These are phyloP conservation scores for Lasioglossum baleicum DNA, from an alignment of 1,140 invertebrate genomes.

Conservation along the genomic window DNA sequence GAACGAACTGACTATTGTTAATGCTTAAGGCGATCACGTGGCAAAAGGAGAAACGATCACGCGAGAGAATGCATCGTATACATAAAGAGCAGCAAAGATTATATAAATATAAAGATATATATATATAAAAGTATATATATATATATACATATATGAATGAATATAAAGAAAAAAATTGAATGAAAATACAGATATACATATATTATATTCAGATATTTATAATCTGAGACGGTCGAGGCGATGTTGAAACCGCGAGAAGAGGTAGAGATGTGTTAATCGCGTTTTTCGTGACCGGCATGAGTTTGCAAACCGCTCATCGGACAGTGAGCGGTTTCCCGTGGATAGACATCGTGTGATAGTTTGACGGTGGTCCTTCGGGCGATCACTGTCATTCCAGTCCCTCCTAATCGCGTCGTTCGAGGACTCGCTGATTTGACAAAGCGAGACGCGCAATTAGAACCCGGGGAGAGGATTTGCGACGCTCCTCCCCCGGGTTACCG, in stretches of 20 bases:
- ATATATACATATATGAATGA: too few species aligned
- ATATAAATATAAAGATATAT: constrained; percentile 41
- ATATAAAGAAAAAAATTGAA: too few species aligned
- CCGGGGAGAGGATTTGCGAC: background rate
- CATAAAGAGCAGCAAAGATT: constrained; percentile 23
- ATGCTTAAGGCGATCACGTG: constrained; percentile 2
- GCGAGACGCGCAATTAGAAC: background rate
- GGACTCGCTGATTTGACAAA: background rate
- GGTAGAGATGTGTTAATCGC: constrained; percentile 5
- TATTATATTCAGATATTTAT: constrained; percentile 63
- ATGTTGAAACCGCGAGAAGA: background rate
- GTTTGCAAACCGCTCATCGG: background rate
- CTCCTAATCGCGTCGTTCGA: background rate
- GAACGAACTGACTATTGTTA: constrained; percentile 31
- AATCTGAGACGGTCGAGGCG: constrained; percentile 35
- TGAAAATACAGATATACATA: constrained; percentile 38
- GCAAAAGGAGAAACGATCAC: constrained; percentile 6
- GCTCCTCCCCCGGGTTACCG: background rate
- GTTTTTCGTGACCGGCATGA: constrained; percentile 9
- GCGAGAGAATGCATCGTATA: constrained; percentile 21
- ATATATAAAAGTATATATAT: constrained; percentile 32
- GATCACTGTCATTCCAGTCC: constrained; percentile 9
- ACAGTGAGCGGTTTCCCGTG: background rate
- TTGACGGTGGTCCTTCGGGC: background rate
- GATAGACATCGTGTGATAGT: constrained; percentile 22